These are phyloP conservation scores for Atta cephalotes DNA, from an alignment of 1,140 invertebrate genomes.

Conservation along the genomic window DNA sequence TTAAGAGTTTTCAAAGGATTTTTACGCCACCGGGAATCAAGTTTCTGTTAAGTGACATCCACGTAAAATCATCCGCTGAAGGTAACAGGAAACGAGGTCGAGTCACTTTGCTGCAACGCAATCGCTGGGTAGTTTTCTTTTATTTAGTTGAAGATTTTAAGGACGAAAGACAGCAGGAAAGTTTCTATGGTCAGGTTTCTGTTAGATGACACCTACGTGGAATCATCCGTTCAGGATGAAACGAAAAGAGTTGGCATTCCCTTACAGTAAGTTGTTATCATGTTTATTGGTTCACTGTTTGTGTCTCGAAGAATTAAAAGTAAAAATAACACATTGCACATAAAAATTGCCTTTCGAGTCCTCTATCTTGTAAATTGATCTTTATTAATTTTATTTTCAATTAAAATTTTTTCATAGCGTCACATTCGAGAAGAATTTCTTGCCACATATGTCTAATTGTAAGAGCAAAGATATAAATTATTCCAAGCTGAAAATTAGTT, in stretches of 20 bases:
- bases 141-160: slow-evolving; percentile 58
- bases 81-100: slow-evolving; percentile 60
- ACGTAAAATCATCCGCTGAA: slow-evolving; percentile 40
- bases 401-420: neutral
- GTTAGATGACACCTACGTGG: slow-evolving; percentile 44
- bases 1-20: slow-evolving; percentile 14
- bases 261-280: slow-evolving; percentile 51
- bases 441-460: neutral
- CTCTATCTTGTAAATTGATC: neutral
- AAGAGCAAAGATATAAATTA: neutral
- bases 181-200: slow-evolving; percentile 55
- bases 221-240: slow-evolving; percentile 22
- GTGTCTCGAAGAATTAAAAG: neutral
- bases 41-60: slow-evolving; percentile 58
- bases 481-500: neutral
- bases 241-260: slow-evolving; percentile 42
- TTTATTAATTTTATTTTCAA: neutral
- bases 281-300: neutral
- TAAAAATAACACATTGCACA: slow-evolving; percentile 24
- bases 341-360: neutral
- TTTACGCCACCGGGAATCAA: slow-evolving; percentile 40
- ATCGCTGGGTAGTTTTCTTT: slow-evolving; percentile 52
- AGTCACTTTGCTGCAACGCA: slow-evolving; percentile 57
- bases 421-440: neutral
- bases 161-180: slow-evolving; percentile 43